Base-by-base conservation (phyloP, 2,888 invertebrate genomes). In the Caradrina kadenii region DNA sequence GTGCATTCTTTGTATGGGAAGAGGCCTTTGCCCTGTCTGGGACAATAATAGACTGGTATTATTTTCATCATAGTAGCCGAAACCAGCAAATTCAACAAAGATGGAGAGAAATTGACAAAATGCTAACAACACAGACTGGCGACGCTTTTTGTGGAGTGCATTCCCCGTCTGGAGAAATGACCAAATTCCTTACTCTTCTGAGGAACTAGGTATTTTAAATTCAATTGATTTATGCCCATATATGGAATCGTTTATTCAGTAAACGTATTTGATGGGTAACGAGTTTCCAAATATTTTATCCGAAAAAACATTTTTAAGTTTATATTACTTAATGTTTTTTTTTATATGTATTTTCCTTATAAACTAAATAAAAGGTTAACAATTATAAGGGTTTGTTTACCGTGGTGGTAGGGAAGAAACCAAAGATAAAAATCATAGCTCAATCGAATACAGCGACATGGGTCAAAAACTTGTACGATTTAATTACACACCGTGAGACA, bases 131-230 rank as follows among this genome's bases (percentile, higher is more conserved):
- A 55, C 56, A 45, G 58, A 21, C 48, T 50, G 64, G 60, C 62
- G 55, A 63, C 50, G 70, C n/a, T 76, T 82, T 82, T 82, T 76
- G 68, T 26, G 48, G 22, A 64, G 49, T 54, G 69, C 75, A 82
- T 82, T 82, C 82, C 66, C 10, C 26, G 69, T 26, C 62, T 59
- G 58, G 55, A 53, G 73, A 76, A 77, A 80, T 67, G 62, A 54
- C 42, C 55, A 63, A 65, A 65, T 79, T 79, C 75, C 67, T 54
- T 13, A n/a, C 17, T 64, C 62, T 73, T 65, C 61, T n/a, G 59
- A 31, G 26, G 58, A 64, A 65, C 42, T 73, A 79, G 48, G 53
- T 45, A 79, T 71, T 79, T 79, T 72, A 69, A 72, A 73, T 79
- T 70, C 54, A 67, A 69, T 80, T 80, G 62, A 67, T 68, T 67